Evolutionary conservation across 2,113 vertebrate species (phyloP), one percentile per base, ranked within the genome.

Genomic region (Polypterus senegalus): DNA sequence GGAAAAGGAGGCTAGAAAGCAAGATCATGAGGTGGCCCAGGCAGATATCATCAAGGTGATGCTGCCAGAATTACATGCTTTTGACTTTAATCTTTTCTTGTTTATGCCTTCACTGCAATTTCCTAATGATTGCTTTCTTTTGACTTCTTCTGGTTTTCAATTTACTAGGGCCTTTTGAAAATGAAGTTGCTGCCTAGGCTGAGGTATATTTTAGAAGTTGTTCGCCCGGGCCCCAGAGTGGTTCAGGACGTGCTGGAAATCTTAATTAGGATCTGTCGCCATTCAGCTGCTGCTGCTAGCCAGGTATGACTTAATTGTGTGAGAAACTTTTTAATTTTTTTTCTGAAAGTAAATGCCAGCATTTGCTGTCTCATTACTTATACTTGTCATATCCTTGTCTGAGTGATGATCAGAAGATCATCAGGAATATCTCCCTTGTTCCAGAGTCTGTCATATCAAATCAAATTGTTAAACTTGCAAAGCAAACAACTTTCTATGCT

Each of bases 171-270:
- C 3, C 86, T 99, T 67, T 59, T 99, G 63, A 94, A 83, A 76
- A 99, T 95, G 72, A 89, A 82, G 62, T 77, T 97, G 64, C 87
- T 97, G 62, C 86, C 89, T 65, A 83, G 96, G 54, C 78, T 99
- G 3, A 87, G 96, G 48, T 99, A 98, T 61, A 81, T 99, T 58
- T 77, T 99, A 0, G 95, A 97, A 70, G 89, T 99, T 59, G 77
- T 92, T 27, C 79, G 76, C 47, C 95, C 95, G 0, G 80, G 85
- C 5, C 84, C 93, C 3, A 58, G 73, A 2, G 89, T 88, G 1
- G 91, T 95, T 46, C 81, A 90, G 65, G 85, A 94, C 64, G 72
- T 94, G 60, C 75, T 99, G 69, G 86, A 88, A 49, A 77, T 97
- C 69, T 84, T 99, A 59, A 91, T 80, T 7, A 89, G 87, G 8